phyloP scores from a whole-genome alignment of 2,888 invertebrate genomes.

The Hololepta plana region DNA sequence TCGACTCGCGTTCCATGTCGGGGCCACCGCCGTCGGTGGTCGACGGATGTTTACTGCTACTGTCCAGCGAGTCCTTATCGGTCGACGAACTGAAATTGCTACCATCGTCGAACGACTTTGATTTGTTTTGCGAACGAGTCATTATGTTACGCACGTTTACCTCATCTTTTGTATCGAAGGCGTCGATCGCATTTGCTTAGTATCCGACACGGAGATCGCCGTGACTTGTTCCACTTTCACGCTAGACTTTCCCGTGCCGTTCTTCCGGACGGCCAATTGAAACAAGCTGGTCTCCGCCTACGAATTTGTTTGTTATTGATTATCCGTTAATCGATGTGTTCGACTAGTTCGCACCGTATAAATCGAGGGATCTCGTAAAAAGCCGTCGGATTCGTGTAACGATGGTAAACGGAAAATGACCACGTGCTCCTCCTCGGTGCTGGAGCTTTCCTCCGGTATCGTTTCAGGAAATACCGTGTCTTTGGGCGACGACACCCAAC shows the following conservation, averaged over 20 bases:
- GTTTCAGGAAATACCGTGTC: slow-evolving; percentile 82
- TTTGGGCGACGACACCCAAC: slow-evolving; percentile 73
- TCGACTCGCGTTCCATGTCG: slow-evolving; percentile 15
- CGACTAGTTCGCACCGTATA: slow-evolving; percentile 53
- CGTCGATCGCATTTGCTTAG: slow-evolving; percentile 27
- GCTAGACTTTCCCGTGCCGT: slow-evolving; percentile 27
- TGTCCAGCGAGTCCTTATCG: slow-evolving; percentile 62
- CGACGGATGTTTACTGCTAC: slow-evolving; percentile 29
- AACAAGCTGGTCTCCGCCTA: slow-evolving; percentile 65
- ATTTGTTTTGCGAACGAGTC: neutral
- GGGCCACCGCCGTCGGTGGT: slow-evolving; percentile 14
- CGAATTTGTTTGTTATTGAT: slow-evolving; percentile 6
- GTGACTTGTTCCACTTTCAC: slow-evolving; percentile 31
- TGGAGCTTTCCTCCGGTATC: slow-evolving; percentile 83
- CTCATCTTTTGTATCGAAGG: slow-evolving; percentile 42
- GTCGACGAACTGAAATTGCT: slow-evolving; percentile 34
- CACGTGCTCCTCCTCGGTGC: slow-evolving; percentile 82
- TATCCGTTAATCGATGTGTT: slow-evolving; percentile 2
- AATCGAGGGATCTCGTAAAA: slow-evolving; percentile 58
- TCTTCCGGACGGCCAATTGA: slow-evolving; percentile 38
- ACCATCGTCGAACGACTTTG: neutral
- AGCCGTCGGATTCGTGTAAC: slow-evolving; percentile 48
- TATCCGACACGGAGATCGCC: slow-evolving; percentile 25
- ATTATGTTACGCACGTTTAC: slow-evolving; percentile 21
- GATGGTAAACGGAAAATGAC: slow-evolving; percentile 75